Evolutionary conservation across 2,113 vertebrate genomes (phyloP).

Genomic region (Cololabis saira): DNA sequence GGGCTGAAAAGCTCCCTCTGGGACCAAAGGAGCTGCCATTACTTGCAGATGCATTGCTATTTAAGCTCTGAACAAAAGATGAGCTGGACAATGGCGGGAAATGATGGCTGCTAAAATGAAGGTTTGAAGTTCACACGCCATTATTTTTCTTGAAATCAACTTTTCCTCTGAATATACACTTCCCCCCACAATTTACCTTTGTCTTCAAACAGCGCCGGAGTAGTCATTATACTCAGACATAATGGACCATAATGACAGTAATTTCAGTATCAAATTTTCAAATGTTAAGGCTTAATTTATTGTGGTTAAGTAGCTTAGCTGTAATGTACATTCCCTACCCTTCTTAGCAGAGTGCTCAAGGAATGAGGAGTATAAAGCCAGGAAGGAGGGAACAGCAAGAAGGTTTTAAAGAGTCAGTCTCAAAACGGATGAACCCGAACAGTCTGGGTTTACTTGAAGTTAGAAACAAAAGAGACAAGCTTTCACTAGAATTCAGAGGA

Average conservation of each 20-base stretch:
- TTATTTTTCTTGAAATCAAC: conserved; percentile 69
- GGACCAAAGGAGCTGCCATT: conserved; percentile 39
- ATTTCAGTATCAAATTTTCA: conserved; percentile 78
- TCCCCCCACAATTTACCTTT: conserved; percentile 57
- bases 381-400: conserved; percentile 5
- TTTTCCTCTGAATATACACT: conserved; percentile 54
- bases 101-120: conserved; percentile 59
- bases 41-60: conserved; percentile 51
- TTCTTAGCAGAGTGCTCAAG: conserved; percentile 61
- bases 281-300: conserved; percentile 73
- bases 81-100: conserved; percentile 56
- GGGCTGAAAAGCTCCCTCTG: conserved; percentile 18
- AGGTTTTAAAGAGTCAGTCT: conserved; percentile 31
- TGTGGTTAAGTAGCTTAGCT: conserved; percentile 74
- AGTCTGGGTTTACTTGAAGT: not conserved
- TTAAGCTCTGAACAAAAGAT: conserved; percentile 60
- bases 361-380: conserved; percentile 44
- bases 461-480: not conserved
- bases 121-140: conserved; percentile 71
- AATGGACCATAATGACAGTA: conserved; percentile 75
- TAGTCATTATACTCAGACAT: conserved; percentile 70
- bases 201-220: conserved; percentile 73
- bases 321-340: conserved; percentile 65
- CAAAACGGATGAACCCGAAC: too few relatives aligned
- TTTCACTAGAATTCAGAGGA: too few relatives aligned